Percentiles rank a stretch among this genome's conserved stretches.
These are phyloP conservation scores for Galemys pyrenaicus DNA, from an alignment of 2,113 vertebrate species.

Conservation along the genomic window DNA sequence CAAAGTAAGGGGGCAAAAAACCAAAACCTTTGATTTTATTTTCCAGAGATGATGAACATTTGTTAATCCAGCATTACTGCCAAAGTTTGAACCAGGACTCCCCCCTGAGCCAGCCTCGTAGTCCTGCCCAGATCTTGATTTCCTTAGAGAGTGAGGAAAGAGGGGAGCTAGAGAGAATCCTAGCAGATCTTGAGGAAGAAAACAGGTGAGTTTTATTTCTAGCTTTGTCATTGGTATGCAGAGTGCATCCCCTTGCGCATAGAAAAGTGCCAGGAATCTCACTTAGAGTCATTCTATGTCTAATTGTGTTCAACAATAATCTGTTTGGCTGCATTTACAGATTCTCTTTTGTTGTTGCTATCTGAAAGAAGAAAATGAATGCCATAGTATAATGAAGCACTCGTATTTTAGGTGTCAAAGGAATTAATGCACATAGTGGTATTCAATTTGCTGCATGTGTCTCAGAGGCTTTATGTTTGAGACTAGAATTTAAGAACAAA, in stretches of 20 bases:
- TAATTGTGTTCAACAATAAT: slow-evolving; percentile 69
- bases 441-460: slow-evolving; percentile 63
- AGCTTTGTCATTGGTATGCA: slow-evolving; percentile 75
- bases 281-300: slow-evolving; percentile 64
- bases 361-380: slow-evolving; percentile 55
- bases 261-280: slow-evolving; percentile 68
- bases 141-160: slow-evolving; percentile 99
- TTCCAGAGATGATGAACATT: slow-evolving; percentile 98
- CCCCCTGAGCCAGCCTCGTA: slow-evolving; percentile 93
- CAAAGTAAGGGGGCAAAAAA: slow-evolving; percentile 76
- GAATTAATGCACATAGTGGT: neutral
- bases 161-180: slow-evolving; percentile 97
- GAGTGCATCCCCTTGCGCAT: slow-evolving; percentile 53
- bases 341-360: neutral
- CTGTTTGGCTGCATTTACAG: slow-evolving; percentile 65
- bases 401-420: slow-evolving; percentile 52
- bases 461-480: slow-evolving; percentile 58
- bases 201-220: slow-evolving; percentile 90
- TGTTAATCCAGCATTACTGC: slow-evolving; percentile 99
- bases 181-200: slow-evolving; percentile 97
- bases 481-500: slow-evolving; percentile 53
- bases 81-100: slow-evolving; percentile 99
- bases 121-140: slow-evolving; percentile 98
- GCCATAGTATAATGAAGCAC: neutral
- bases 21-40: slow-evolving; percentile 83